Conservation (phyloP, 2,113 vertebrate species). For the Sialia sialis region DNA sequence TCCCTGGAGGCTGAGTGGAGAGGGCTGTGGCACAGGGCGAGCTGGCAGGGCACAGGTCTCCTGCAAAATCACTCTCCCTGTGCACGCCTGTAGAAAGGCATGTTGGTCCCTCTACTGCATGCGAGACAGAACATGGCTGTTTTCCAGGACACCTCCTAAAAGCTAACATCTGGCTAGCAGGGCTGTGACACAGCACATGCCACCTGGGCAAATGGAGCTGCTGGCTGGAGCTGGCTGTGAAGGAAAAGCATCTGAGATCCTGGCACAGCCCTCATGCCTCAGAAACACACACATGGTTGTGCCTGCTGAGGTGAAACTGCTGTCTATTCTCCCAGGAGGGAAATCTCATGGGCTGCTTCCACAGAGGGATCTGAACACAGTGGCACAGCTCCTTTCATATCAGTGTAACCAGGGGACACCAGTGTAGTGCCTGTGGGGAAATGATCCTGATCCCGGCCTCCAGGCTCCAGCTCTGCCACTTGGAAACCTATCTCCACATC, state of each 20-base stretch:
- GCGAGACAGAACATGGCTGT: background rate
- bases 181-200: background rate
- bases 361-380: background rate
- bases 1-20: background rate
- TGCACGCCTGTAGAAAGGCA: accelerated
- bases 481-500: background rate
- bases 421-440: accelerated
- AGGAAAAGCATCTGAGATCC: background rate
- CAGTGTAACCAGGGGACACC: background rate
- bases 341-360: background rate
- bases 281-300: background rate
- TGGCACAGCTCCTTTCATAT: accelerated
- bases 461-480: background rate
- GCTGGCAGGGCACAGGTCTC: background rate
- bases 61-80: background rate
- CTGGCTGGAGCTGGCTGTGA: background rate
- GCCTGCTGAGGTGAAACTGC: background rate
- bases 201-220: background rate
- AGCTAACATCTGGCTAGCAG: background rate
- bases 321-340: background rate
- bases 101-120: background rate
- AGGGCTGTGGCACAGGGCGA: background rate
- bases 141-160: background rate
- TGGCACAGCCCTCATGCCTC: background rate
- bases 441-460: background rate